Conservation (phyloP, 2,113 vertebrate genomes). For the Urocitellus parryii region DNA sequence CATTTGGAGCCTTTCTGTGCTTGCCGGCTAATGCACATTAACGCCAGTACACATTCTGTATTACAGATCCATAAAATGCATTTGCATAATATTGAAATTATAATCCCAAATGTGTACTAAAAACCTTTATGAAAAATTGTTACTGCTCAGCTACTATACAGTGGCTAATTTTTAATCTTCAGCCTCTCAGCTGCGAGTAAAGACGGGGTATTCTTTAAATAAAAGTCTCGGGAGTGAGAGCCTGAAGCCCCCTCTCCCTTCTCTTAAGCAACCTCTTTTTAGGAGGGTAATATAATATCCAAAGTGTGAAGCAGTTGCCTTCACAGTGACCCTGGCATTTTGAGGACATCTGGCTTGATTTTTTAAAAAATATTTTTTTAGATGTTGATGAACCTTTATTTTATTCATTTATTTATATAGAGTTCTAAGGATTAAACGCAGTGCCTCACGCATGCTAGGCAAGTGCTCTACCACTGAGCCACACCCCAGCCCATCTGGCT, state of each 20-base stretch:
- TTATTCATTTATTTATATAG: too few relatives aligned
- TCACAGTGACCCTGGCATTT: background rate
- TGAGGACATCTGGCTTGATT: background rate
- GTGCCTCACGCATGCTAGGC: too few relatives aligned
- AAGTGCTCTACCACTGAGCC: too few relatives aligned
- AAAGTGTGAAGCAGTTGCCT: background rate
- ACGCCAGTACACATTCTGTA: slow-evolving; percentile 85
- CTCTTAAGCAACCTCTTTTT: slow-evolving; percentile 35
- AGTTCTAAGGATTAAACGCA: too few relatives aligned
- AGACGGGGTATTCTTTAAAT: slow-evolving; percentile 81
- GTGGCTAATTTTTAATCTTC: slow-evolving; percentile 88
- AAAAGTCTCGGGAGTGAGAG: slow-evolving; percentile 74
- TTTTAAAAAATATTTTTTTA: background rate
- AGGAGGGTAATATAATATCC: background rate
- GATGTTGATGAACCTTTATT: too few relatives aligned
- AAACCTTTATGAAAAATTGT: slow-evolving; percentile 88
- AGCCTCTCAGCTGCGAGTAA: slow-evolving; percentile 78
- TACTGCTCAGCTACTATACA: slow-evolving; percentile 86
- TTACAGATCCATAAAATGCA: slow-evolving; percentile 89
- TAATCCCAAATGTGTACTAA: slow-evolving; percentile 88
- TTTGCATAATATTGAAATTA: slow-evolving; percentile 90
- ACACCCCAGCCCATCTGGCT: background rate
- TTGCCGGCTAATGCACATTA: slow-evolving; percentile 85
- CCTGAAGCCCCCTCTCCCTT: background rate
- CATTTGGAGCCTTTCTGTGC: slow-evolving; percentile 84